Percentiles rank a stretch among this genome's conserved stretches.
Conservation (phyloP, 2,797 vertebrate genomes). For the Emys orbicularis region DNA sequence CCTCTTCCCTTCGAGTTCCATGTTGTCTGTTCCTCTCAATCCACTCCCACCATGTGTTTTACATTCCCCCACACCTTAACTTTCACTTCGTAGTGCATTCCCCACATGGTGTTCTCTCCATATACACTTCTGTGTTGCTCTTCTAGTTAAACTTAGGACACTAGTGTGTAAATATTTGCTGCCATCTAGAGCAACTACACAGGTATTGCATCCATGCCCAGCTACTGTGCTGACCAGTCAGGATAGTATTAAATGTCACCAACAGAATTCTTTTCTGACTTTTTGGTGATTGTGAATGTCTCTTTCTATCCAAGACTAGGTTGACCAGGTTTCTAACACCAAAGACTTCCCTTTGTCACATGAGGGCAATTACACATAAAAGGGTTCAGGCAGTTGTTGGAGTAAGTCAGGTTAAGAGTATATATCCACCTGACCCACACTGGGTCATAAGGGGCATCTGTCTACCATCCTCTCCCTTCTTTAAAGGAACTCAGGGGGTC, state of each 20-base stretch:
- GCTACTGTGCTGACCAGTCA: neutral
- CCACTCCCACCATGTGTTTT: neutral
- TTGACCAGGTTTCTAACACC: accelerated
- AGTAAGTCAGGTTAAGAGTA: neutral
- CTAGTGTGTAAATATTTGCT: neutral
- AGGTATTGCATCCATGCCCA: accelerated
- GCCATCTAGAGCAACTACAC: accelerated
- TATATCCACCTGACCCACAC: neutral
- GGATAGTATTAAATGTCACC: accelerated
- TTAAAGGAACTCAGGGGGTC: neutral
- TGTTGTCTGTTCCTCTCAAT: neutral
- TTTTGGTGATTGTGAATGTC: accelerated
- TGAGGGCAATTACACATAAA: neutral
- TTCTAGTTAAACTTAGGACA: neutral
- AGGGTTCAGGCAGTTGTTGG: neutral
- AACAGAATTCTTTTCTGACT: neutral
- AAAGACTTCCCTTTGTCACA: neutral
- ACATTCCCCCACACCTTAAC: neutral
- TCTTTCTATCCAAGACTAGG: neutral
- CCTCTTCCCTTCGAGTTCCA: neutral
- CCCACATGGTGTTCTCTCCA: neutral
- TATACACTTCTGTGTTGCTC: neutral
- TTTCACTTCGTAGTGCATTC: neutral
- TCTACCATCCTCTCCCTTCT: neutral
- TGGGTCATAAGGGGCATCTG: neutral